These are phyloP conservation scores for Prunella fulvescens DNA, from an alignment of 2,113 vertebrate genomes.

Conservation along the genomic window DNA sequence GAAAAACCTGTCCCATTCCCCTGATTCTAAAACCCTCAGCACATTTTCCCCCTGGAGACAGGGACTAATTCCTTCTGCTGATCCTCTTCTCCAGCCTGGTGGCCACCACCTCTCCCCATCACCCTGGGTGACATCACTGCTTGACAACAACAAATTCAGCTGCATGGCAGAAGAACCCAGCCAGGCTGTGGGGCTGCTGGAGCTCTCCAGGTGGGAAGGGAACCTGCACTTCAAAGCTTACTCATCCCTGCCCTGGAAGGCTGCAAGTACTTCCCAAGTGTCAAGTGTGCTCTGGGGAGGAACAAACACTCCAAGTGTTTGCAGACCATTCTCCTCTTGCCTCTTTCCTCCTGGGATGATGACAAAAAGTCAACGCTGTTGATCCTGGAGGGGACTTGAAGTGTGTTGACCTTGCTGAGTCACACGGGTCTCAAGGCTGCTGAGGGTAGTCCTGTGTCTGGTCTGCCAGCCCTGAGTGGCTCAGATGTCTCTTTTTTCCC, in stretches of 20 bases:
- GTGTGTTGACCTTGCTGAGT: constrained; percentile 1
- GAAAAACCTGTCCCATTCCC: background rate
- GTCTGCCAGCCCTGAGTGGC: background rate
- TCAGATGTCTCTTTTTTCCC: background rate
- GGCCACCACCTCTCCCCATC: background rate
- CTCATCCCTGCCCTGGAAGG: background rate
- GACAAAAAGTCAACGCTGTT: background rate
- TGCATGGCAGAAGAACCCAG: background rate
- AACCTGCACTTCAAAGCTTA: constrained; percentile 24
- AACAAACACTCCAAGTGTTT: constrained; percentile 62
- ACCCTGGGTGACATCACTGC: rapidly evolving
- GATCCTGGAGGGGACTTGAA: constrained; percentile 11
- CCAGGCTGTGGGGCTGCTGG: rapidly evolving
- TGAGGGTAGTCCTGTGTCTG: background rate
- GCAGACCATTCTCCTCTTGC: background rate
- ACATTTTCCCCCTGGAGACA: background rate
- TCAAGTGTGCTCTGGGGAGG: background rate
- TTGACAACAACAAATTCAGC: background rate
- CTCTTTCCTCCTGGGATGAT: background rate
- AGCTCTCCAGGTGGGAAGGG: background rate
- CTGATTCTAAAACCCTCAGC: background rate
- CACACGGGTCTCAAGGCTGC: background rate
- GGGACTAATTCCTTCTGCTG: background rate
- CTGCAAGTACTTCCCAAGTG: constrained; percentile 22
- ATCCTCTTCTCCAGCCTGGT: background rate